phyloP scores from a whole-genome alignment of 2,113 vertebrate species.

The Phoenicopterus ruber region DNA sequence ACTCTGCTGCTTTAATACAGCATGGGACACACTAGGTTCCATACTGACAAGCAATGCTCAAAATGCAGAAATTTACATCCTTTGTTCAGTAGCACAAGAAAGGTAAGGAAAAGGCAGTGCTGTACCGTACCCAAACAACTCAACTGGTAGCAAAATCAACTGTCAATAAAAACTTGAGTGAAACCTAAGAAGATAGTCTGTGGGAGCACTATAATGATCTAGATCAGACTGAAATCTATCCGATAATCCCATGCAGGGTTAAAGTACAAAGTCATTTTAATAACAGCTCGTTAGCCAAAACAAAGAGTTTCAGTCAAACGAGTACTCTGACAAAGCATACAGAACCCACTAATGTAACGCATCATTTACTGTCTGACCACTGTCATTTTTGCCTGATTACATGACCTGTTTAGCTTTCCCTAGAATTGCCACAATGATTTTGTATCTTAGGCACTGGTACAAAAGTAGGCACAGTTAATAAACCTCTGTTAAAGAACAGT shows the following conservation, averaged over 20 bases:
- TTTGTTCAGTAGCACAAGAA: not conserved
- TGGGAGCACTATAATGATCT: not conserved
- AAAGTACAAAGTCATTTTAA: not conserved
- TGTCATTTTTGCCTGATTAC: not conserved
- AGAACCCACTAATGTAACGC: not conserved
- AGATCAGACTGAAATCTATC: not conserved
- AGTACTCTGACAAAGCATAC: not conserved
- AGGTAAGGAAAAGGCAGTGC: not conserved
- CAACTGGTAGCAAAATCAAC: not conserved
- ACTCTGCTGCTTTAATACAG: not conserved
- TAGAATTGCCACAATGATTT: not conserved
- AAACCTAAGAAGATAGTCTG: not conserved
- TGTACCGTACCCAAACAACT: not conserved
- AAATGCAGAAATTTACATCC: not conserved
- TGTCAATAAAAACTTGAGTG: not conserved
- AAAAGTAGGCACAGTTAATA: not conserved
- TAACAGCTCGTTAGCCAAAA: not conserved
- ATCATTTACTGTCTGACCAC: not conserved
- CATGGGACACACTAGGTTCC: not conserved
- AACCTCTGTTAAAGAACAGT: not conserved
- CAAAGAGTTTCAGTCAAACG: not conserved
- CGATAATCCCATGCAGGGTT: not conserved
- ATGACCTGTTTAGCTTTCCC: not conserved
- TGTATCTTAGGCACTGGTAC: not conserved
- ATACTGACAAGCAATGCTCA: not conserved